Percentiles rank a stretch among this genome's conserved stretches.
phyloP scores from a whole-genome alignment of 2,113 vertebrate species.

The Toxostoma redivivum region DNA sequence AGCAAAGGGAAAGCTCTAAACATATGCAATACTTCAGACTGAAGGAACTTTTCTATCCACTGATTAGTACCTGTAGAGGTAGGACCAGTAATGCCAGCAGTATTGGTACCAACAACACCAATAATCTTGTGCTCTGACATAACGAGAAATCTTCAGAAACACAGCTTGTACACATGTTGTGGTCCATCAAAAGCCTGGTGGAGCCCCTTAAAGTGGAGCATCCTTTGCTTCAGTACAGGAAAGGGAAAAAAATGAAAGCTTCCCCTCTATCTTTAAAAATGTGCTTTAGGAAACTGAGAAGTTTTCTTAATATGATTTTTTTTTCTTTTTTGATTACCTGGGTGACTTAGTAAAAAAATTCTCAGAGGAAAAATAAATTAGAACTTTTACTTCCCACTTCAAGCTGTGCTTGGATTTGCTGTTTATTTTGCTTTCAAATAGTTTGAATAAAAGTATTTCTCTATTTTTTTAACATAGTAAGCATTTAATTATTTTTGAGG shows the following conservation, averaged over 20 bases:
- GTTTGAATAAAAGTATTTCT: not conserved
- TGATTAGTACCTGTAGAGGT: not conserved
- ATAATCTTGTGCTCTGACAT: not conserved
- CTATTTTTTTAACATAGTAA: not conserved
- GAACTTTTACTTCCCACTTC: not conserved
- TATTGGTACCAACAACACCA: not conserved
- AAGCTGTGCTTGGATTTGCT: not conserved
- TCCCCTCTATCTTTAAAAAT: not conserved
- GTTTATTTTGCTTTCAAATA: not conserved
- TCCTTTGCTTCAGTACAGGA: not conserved
- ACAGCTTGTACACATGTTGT: accelerated
- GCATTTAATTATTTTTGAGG: not conserved
- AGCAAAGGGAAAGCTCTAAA: not conserved
- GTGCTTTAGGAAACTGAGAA: not conserved
- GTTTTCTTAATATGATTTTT: not conserved
- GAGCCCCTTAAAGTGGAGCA: not conserved
- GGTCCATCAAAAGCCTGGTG: not conserved
- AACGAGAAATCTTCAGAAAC: not conserved
- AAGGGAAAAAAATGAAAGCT: not conserved
- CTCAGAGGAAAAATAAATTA: not conserved
- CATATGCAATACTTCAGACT: not conserved
- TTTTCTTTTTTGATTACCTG: not conserved
- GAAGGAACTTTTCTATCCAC: not conserved
- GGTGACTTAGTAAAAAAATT: not conserved
- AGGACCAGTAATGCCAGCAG: accelerated